Evolutionary conservation across 2,888 invertebrate species (phyloP), one percentile per base, ranked within the genome.

Genomic region (Augochlorella aurata): DNA sequence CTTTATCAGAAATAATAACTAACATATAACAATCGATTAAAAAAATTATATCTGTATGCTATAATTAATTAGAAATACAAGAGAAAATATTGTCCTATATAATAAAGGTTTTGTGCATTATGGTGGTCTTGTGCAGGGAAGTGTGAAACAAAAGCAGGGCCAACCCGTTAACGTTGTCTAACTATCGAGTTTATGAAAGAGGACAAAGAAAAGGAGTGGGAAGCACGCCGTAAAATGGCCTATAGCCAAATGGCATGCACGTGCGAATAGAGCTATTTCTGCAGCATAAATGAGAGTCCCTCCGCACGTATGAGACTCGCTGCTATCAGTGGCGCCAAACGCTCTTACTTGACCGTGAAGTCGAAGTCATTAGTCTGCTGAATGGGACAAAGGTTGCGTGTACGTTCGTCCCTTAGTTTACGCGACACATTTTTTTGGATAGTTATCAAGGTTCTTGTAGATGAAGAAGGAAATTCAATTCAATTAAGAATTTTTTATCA

Each of bases 191-290:
- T 66, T 66, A 44, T 54, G 70, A 80, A 77, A 82, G 80, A 68
- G 78, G 70, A 84, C 77, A 84, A 85, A 85, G 79, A 58, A 79
- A 38, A 50, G 49, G 38, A 79, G 63, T 21, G 61, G 67, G 52
- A 38, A 67, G 77, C 67, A n/a, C 44, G 63, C 67, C 66, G 65
- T 69, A 78, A 88, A 88, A 86, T 84, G 87, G 86, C 84, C 82
- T 83, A 54, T 81, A 75, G 85, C 82, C 88, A 88, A 88, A 87
- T 85, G 89, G 84, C 78, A 73, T 82, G 84, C 88, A 88, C 89
- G 87, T 88, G 89, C 81, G 86, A 87, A 86, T 81, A 85, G 73
- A 82, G 87, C 84, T 88, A 88, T 88, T 88, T 80, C 77, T 87
- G 85, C 79, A 74, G 38, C 77, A 84, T 85, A 85, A 87, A 88